phyloP scores from a whole-genome alignment of 1,140 invertebrate species.

The Leptinotarsa undecemlineata region DNA sequence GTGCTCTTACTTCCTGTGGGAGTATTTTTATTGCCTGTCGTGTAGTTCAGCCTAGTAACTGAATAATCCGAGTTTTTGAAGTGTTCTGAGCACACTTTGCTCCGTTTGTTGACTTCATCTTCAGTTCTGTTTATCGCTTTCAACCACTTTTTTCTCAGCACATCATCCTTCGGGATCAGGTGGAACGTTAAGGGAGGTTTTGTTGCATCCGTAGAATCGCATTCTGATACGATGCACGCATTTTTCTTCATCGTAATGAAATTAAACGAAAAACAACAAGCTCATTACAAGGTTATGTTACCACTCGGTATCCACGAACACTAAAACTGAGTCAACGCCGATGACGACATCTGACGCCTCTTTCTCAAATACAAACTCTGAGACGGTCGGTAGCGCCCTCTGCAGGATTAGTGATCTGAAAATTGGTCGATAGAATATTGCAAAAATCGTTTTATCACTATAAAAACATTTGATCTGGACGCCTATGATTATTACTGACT shows the following conservation, averaged over 20 bases:
- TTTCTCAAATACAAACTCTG: neutral
- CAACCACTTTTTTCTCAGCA: slow-evolving; percentile 17
- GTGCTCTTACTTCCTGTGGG: slow-evolving; percentile 12
- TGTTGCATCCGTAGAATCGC: neutral
- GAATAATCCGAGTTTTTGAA: slow-evolving; percentile 16
- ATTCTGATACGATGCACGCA: slow-evolving; percentile 21
- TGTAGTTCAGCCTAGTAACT: slow-evolving; percentile 19
- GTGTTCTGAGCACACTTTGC: slow-evolving; percentile 23
- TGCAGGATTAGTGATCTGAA: neutral
- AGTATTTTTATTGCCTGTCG: slow-evolving; percentile 10
- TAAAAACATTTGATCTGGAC: neutral
- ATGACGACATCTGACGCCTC: slow-evolving; percentile 8
- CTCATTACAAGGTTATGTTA: slow-evolving; percentile 29
- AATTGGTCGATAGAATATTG: neutral
- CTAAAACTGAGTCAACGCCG: slow-evolving; percentile 12
- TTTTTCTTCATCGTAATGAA: slow-evolving; percentile 19
- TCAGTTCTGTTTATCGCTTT: slow-evolving; percentile 22
- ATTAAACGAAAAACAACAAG: slow-evolving; percentile 15
- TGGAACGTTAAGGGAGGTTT: neutral
- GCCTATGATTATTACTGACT: neutral
- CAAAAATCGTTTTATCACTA: slow-evolving; percentile 9
- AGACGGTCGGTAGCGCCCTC: neutral
- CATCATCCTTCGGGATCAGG: slow-evolving; percentile 14
- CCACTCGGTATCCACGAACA: slow-evolving; percentile 20
- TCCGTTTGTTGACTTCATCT: slow-evolving; percentile 20